Base-by-base conservation (phyloP, 2,113 vertebrate species). In the Bubo blakistoni region DNA sequence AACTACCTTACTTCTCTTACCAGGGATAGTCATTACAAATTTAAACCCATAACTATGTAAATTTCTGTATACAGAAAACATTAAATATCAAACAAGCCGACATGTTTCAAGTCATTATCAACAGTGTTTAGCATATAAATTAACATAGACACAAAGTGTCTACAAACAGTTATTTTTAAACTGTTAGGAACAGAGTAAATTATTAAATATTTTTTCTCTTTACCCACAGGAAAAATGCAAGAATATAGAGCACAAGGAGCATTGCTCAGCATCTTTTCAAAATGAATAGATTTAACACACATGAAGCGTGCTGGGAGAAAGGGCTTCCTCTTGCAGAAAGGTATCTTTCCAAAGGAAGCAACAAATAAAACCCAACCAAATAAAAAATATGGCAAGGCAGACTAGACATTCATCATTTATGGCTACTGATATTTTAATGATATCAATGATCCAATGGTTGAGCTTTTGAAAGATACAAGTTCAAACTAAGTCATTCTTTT, bases 141-240 rank as follows among this genome's bases (percentile, higher is more conserved):
- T 76, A 89, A 80, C 54, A 67, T 13, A 81, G 81, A 81, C 54
- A 88, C 36, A 18, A 79, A 96, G 54, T 27, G 15, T 58, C 81
- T 70, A 66, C 85, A 90, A 90, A 92, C 55, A 77, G 51, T 80
- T 74, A 38, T 47, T 94, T 96, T 91, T 69, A 34, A 90, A 70
- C 63, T 73, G 51, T 26, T 77, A 7, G 29, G 32, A 88, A 70
- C 13, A 36, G 24, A 54, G 61, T 66, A 72, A 85, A 79, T 73
- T 54, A 86, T 54, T 66, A 34, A 70, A 3, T 61, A 21, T 69
- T 30, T 90, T 55, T 73, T 17, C 54, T 70, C 82, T 62, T 73
- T 55, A 84, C 29, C 51, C 63, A 86, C 8, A 86, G 76, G 79
- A 93, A 82, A 86, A 80, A 47, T 3, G 22, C 52, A 62, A 46